Percentiles rank a stretch among this genome's conserved stretches.
phyloP scores from a whole-genome alignment of 2,113 vertebrate genomes.

The Actenoides lindsayi region DNA sequence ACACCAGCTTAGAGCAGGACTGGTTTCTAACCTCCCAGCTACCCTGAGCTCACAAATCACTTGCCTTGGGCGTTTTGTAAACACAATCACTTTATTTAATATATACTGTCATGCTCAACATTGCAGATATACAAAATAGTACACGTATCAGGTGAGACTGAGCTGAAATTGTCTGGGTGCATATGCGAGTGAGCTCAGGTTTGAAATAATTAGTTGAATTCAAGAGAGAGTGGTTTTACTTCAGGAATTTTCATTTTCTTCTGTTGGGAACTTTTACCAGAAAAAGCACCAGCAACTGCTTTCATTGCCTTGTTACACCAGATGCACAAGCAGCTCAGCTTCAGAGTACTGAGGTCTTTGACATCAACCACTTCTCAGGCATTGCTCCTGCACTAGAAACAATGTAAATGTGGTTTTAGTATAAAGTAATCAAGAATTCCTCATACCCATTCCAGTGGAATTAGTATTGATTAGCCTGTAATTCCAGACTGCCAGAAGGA shows the following conservation, averaged over 20 bases:
- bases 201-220: neutral
- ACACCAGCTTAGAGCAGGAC: neutral
- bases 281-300: neutral
- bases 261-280: neutral
- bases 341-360: neutral
- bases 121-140: neutral
- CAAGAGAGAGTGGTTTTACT: neutral
- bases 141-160: neutral
- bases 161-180: neutral
- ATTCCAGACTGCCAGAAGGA: neutral
- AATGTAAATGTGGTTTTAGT: neutral
- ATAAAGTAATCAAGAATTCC: neutral
- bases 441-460: accelerated
- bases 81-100: neutral
- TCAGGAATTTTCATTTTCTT: neutral
- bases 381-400: neutral
- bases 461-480: neutral
- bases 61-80: neutral
- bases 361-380: neutral
- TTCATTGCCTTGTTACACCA: neutral
- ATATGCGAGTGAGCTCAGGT: neutral
- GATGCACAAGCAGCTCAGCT: neutral
- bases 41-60: neutral
- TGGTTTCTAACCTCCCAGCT: neutral
- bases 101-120: neutral